A percentile compares a stretch with the other conserved stretches of the same genome.
phyloP scores from a whole-genome alignment of 2,888 invertebrate species.

The Arctia plantaginis region DNA sequence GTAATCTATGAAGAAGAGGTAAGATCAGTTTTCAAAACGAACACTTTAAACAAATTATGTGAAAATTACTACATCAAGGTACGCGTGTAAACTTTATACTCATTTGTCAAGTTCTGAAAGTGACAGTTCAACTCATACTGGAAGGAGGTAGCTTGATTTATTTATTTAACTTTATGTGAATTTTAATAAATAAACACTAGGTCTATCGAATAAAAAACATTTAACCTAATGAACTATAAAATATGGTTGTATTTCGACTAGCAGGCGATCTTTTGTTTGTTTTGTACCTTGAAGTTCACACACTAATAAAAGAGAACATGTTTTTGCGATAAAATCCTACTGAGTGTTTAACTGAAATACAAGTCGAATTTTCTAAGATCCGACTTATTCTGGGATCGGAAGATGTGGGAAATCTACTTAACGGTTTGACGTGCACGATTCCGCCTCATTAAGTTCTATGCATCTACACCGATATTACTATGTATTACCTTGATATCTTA shows the following conservation, averaged over 20 bases:
- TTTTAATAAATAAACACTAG: too few relatives aligned
- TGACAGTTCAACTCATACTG: too few relatives aligned
- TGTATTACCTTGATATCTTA: constrained; percentile 47
- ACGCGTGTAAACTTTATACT: too few relatives aligned
- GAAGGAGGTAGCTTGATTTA: too few relatives aligned
- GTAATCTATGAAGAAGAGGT: too few relatives aligned
- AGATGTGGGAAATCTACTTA: background rate
- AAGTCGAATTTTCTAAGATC: background rate
- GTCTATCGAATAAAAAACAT: background rate
- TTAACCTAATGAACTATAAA: background rate
- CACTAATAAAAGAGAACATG: background rate
- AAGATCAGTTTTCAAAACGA: too few relatives aligned
- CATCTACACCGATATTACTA: constrained; percentile 49
- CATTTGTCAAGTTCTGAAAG: too few relatives aligned
- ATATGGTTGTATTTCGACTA: background rate
- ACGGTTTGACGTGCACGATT: constrained; percentile 53
- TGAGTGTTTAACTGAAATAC: background rate
- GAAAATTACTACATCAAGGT: too few relatives aligned
- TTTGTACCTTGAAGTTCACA: background rate
- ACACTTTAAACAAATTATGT: too few relatives aligned
- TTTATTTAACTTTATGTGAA: too few relatives aligned
- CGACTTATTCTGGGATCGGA: background rate
- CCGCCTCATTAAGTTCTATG: constrained; percentile 71
- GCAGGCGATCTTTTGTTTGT: background rate
- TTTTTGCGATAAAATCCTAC: background rate